Base-by-base conservation (phyloP, 1,140 invertebrate species). In the Metopolophium dirhodum region DNA sequence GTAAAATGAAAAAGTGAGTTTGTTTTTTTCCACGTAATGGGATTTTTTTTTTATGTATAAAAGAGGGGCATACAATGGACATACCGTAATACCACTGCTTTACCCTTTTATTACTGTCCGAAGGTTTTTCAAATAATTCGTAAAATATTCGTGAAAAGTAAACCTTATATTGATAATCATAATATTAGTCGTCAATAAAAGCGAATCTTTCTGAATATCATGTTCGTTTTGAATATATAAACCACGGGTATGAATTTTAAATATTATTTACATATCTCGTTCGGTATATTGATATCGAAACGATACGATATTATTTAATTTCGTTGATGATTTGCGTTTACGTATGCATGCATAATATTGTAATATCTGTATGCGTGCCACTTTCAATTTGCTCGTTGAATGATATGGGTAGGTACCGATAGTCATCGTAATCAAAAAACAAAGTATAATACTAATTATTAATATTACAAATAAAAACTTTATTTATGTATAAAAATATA, bases 151-250 rank as follows among this genome's bases (percentile, higher is more conserved):
- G 23, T 41, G 7, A 85, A 85, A 85, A 37, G 23, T 77, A 77
- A 54, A 77, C n/a, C 61, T 77, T n/a, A n/a, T 77, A 77, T 77
- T n/a, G 30, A 77, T 77, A n/a, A 77, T 77, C 61, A n/a, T 77
- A 77, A 77, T 77, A n/a, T 77, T 35, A 77, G 61, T 77, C n/a
- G 61, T 77, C 14, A 77, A 77, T 77, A 77, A 77, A 77, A 85
- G 37, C 2, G 83, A 41, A 41, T 85, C 23, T 85, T 85, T 41
- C 23, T 41, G 9, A 85, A 85, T 41, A 45, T 20, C 9, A 26
- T 41, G 26, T 45, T 26, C 37, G 1, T 85, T 26, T 77, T 45
- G 37, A 85, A 85, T 85, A 85, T 85, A 41, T 45, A 37, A 41
- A 85, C 41, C 37, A 26, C 23, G 9, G 41, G 41, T 85, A 26